phyloP scores from a whole-genome alignment of 2,797 vertebrate species.

The Serranus cabrilla region DNA sequence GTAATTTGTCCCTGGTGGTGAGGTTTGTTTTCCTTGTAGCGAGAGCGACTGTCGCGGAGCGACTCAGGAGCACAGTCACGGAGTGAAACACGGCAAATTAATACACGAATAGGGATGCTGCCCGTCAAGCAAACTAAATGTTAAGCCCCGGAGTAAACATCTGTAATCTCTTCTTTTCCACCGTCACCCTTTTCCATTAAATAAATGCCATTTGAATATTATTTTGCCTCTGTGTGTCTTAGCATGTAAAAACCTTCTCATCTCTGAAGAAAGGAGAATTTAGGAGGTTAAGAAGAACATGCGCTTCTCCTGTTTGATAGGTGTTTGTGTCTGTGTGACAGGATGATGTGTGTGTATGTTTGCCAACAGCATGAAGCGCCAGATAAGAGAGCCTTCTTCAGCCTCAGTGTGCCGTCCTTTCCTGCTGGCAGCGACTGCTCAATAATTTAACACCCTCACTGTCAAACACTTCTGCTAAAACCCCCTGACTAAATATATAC shows the following conservation, averaged over 20 bases:
- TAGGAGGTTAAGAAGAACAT: slow-evolving; percentile 10
- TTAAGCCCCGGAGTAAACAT: slow-evolving; percentile 52
- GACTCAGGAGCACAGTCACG: slow-evolving; percentile 21
- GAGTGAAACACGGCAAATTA: slow-evolving; percentile 44
- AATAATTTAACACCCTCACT: slow-evolving; percentile 71
- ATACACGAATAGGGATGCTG: slow-evolving; percentile 42
- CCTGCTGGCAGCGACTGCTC: slow-evolving; percentile 60
- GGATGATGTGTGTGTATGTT: slow-evolving; percentile 21
- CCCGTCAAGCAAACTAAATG: slow-evolving; percentile 39
- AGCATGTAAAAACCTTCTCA: slow-evolving; percentile 2
- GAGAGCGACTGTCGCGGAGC: slow-evolving; percentile 30
- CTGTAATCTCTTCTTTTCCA: slow-evolving; percentile 43
- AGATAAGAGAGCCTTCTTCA: slow-evolving; percentile 60
- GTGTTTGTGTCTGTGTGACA: slow-evolving; percentile 25
- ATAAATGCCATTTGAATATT: slow-evolving; percentile 32
- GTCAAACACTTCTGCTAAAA: slow-evolving; percentile 58
- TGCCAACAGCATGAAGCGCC: slow-evolving; percentile 42
- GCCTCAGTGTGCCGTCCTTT: slow-evolving; percentile 53
- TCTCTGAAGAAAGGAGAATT: slow-evolving; percentile 19
- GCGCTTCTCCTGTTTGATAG: slow-evolving; percentile 6
- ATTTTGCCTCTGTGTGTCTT: slow-evolving; percentile 18
- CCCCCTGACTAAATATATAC: slow-evolving; percentile 70
- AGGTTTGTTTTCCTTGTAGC: slow-evolving; percentile 61
- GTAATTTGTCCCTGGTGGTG: slow-evolving; percentile 64
- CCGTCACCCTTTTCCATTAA: slow-evolving; percentile 27